Evolutionary conservation across 2,113 vertebrate genomes (phyloP), one percentile per base, ranked within the genome.

Genomic region (Triplophysa dalaica): DNA sequence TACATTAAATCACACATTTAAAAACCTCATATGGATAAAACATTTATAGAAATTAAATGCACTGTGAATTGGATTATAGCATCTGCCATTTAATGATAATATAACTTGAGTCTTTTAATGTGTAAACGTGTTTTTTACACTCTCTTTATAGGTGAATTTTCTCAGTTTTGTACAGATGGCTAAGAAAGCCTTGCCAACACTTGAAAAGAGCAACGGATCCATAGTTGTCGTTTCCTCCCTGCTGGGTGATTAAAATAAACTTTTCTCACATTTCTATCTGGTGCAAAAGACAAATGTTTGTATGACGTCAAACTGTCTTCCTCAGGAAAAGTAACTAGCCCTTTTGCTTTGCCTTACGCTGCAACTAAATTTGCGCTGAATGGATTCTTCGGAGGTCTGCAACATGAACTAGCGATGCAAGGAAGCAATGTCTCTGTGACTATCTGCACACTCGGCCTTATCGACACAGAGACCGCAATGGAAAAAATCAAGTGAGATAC

Each of bases 141-240:
- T 8, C 8, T 19, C 1, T 78, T 78, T 38, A 11, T 86, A 96
- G 96, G 95, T 95, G 33, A 97, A 98, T 88, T 95, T 96, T 83
- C 87, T 95, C 70, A 97, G 95, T 82, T 97, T 95, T 0, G 82
- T 94, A 63, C 90, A 95, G 43, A 93, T 95, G 73, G 89, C 94
- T 7, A 89, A 89, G 48, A 91, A 83, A 83, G 94, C 94, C 72
- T 86, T 96, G 68, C 90, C 93, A 22, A 82, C 87, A 7, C 90
- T 97, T 64, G 92, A 94, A 19, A 75, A 92, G 79, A 95, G 82
- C 54, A 86, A 89, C 33, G 96, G 95, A 2, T 90, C 94, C 0
- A 81, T 97, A 62, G 87, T 96, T 68, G 87, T 95, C 10, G 91
- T 95, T 83, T 95, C 94, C n/a, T 97, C 95, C 0, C 80, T 96